A percentile compares a stretch with the other conserved stretches of the same genome.
These are phyloP conservation scores for Ametastegia equiseti DNA, from an alignment of 2,888 invertebrate species.

Conservation along the genomic window DNA sequence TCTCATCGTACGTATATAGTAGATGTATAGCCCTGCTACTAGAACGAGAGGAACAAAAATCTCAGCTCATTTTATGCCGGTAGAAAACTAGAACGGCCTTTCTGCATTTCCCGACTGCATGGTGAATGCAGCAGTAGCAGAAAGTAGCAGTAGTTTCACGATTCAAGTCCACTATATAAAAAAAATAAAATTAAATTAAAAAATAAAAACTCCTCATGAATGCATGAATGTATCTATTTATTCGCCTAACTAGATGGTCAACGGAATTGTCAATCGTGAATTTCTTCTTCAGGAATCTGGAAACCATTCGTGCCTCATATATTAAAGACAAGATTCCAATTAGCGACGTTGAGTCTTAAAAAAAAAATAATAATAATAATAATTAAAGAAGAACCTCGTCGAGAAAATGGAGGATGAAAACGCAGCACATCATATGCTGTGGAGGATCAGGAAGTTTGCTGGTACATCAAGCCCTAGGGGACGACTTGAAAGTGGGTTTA, in stretches of 20 bases:
- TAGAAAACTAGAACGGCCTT: neutral
- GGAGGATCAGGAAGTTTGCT: slow-evolving; percentile 2
- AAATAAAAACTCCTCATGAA: no score
- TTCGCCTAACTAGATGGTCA: neutral
- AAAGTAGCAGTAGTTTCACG: neutral
- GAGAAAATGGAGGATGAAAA: neutral
- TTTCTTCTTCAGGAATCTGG: no score
- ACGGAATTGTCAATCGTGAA: neutral
- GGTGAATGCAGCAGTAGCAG: neutral
- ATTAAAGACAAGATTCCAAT: neutral
- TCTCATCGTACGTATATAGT: neutral
- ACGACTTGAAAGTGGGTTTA: slow-evolving; percentile 1
- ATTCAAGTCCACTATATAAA: no score
- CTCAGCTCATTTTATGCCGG: slow-evolving; percentile 10
- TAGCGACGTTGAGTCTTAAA: neutral
- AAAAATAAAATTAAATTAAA: no score
- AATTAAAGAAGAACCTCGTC: neutral
- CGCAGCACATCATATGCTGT: neutral
- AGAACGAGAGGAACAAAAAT: neutral
- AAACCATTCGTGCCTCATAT: no score
- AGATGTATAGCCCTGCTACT: neutral
- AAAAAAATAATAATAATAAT: neutral
- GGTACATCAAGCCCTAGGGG: neutral
- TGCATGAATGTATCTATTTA: neutral
- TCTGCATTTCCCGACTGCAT: neutral